Conservation (phyloP, 2,113 vertebrate species). For the Lampris megalopsis region DNA sequence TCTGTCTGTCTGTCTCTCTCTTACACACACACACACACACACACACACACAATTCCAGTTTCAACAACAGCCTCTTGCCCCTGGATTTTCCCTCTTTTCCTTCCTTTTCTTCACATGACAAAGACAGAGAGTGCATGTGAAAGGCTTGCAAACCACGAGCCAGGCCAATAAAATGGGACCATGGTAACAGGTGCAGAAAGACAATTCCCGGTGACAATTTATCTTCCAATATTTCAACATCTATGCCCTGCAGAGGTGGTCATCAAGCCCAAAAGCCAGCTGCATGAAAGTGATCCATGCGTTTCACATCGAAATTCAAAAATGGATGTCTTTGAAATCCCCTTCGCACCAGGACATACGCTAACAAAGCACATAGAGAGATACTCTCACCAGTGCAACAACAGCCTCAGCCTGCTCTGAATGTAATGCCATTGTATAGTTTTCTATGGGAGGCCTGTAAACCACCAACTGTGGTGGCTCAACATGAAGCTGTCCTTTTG, state of each 20-base stretch:
- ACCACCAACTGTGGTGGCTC: slow-evolving; percentile 53
- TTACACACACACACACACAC: background rate
- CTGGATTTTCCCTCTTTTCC: slow-evolving; percentile 22
- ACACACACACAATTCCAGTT: slow-evolving; percentile 17
- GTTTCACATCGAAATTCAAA: slow-evolving; percentile 24
- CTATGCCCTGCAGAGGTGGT: background rate
- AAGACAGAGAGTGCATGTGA: background rate
- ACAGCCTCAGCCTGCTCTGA: slow-evolving; percentile 55
- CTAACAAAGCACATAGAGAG: slow-evolving; percentile 59
- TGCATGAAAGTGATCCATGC: slow-evolving; percentile 19
- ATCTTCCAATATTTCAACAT: slow-evolving; percentile 1
- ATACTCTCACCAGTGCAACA: slow-evolving; percentile 52
- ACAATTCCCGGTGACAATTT: slow-evolving; percentile 10
- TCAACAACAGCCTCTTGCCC: slow-evolving; percentile 11
- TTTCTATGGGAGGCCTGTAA: slow-evolving; percentile 61
- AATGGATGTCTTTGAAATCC: slow-evolving; percentile 18
- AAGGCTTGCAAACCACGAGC: slow-evolving; percentile 9
- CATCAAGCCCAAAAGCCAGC: background rate
- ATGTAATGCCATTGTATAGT: slow-evolving; percentile 72
- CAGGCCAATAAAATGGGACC: slow-evolving; percentile 19
- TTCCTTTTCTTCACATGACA: slow-evolving; percentile 9
- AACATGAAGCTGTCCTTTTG: slow-evolving; percentile 67
- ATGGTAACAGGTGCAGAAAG: slow-evolving; percentile 40
- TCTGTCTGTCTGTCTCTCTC: too few species aligned
- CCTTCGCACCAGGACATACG: slow-evolving; percentile 25